A percentile compares a stretch with the other conserved stretches of the same genome.
Conservation (phyloP, 2,797 vertebrate genomes). For the Diglossa cyanea region DNA sequence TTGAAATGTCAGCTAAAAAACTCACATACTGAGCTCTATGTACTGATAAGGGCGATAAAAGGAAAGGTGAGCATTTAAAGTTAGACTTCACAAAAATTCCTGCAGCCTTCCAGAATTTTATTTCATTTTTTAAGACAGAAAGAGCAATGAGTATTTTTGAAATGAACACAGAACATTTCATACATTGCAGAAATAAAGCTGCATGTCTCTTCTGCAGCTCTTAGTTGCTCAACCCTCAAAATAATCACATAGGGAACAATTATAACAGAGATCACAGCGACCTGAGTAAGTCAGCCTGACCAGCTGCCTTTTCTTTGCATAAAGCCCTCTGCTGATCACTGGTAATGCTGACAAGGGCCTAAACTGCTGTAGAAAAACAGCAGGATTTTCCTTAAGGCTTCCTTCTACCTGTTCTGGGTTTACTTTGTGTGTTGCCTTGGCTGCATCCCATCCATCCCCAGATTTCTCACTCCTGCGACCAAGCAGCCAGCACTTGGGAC, state of each 20-base stretch:
- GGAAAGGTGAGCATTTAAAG: conserved; percentile 60
- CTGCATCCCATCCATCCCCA: not conserved
- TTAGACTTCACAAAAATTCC: conserved; percentile 53
- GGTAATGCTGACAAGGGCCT: not conserved
- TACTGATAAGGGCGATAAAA: conserved; percentile 41
- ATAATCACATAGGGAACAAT: conserved; percentile 48
- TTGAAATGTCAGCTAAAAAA: conserved; percentile 55
- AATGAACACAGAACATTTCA: not conserved
- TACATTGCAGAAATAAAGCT: not conserved
- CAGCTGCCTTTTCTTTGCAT: conserved; percentile 23
- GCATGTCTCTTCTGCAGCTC: not conserved
- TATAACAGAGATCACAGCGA: conserved; percentile 37
- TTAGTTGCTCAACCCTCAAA: conserved; percentile 44
- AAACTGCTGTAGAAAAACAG: not conserved
- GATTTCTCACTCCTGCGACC: not conserved
- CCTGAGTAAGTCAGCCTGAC: conserved; percentile 29
- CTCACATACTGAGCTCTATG: not conserved
- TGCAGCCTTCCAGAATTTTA: conserved; percentile 15
- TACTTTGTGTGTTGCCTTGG: not conserved
- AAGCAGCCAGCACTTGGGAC: not conserved
- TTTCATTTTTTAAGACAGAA: conserved; percentile 2
- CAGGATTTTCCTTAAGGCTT: not conserved
- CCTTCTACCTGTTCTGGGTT: not conserved
- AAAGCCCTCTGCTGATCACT: not conserved
- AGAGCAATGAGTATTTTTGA: not conserved